phyloP scores from a whole-genome alignment of 2,113 vertebrate species.

The Peromyscus polionotus region DNA sequence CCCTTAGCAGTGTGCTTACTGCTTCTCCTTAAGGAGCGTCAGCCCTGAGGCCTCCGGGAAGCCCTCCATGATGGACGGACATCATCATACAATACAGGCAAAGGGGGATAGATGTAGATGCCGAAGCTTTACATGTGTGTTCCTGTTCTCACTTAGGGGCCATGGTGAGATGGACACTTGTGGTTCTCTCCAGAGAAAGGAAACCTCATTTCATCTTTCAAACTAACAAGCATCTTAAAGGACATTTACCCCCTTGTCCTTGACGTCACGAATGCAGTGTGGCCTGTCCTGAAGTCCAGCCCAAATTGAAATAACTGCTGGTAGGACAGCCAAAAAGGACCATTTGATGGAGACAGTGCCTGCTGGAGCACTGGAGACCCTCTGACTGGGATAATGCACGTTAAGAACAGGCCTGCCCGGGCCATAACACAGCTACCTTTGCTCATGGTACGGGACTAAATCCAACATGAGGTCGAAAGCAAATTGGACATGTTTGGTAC shows the following conservation, averaged over 20 bases:
- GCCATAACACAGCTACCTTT: slow-evolving; percentile 54
- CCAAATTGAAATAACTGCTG: slow-evolving; percentile 83
- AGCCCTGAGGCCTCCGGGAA: slow-evolving; percentile 88
- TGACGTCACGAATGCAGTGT: slow-evolving; percentile 75
- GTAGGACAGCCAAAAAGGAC: slow-evolving; percentile 83
- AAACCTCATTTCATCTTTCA: slow-evolving; percentile 84
- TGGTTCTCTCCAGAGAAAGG: slow-evolving; percentile 82
- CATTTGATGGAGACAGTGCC: slow-evolving; percentile 83
- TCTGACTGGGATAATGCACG: slow-evolving; percentile 18
- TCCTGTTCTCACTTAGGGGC: slow-evolving; percentile 85
- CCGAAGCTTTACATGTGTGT: slow-evolving; percentile 85
- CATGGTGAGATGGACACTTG: slow-evolving; percentile 82
- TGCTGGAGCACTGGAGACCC: slow-evolving; percentile 69
- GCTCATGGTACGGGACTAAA: slow-evolving; percentile 14
- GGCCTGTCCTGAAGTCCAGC: slow-evolving; percentile 82
- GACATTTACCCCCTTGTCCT: slow-evolving; percentile 80
- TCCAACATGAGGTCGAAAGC: background rate
- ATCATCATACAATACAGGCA: slow-evolving; percentile 85
- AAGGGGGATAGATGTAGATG: slow-evolving; percentile 86
- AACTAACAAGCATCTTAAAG: slow-evolving; percentile 81
- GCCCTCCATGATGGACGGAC: slow-evolving; percentile 86
- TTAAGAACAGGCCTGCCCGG: slow-evolving; percentile 45
- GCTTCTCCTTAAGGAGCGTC: slow-evolving; percentile 86
- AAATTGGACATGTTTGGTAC: slow-evolving; percentile 41
- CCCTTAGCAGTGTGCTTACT: slow-evolving; percentile 79